Base-by-base conservation (phyloP, 2,113 vertebrate species). In the Mesitornis unicolor region DNA sequence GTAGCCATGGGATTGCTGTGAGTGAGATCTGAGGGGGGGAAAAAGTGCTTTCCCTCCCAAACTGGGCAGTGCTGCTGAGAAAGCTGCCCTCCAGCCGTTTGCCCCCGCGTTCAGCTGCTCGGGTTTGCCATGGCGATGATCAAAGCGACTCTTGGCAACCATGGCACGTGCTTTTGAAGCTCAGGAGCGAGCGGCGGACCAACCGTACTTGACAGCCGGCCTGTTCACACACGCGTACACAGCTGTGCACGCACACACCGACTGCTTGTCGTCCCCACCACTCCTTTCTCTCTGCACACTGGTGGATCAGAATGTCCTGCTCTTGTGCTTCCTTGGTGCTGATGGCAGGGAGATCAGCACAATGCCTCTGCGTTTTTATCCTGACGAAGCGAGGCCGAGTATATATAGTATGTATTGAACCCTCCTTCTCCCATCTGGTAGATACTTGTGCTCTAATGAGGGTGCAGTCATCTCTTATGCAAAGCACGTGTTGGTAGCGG, bases 91-190 rank as follows among this genome's bases (percentile, higher is more conserved):
- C 36, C 6, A 13, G 43, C 13, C 0, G 0, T 47, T 59, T 25
- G 28, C 14, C 57, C 50, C 53, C 59, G 9, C 70, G 54, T 78
- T 94, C 84, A 51, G 54, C 87, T 88, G 91, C 84, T 80, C 4
- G 36, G 40, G 4, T 94, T 94, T 89, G 67, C 82, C 59, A 28
- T 85, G 45, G 91, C 2, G 5, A 88, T 95, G 94, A 93, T 93
- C 90, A 87, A 42, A 60, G 65, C 0, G 2, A 50, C 36, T 71
- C 81, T 54, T 78, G 87, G 84, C 77, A 95, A 89, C 80, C 48
- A 4, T 57, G 38, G 11, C 38, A 0, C 43, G 10, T 14, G 16
- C 24, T 89, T 48, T 6, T n/a, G n/a, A 10, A 61, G 54, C 77
- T 83, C 63, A 57, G 59, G 40, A 60, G 36, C 0, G 51, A 89